A percentile compares a stretch with the other conserved stretches of the same genome.
Conservation (phyloP, 1,140 invertebrate species). For the Penaeus japonicus region DNA sequence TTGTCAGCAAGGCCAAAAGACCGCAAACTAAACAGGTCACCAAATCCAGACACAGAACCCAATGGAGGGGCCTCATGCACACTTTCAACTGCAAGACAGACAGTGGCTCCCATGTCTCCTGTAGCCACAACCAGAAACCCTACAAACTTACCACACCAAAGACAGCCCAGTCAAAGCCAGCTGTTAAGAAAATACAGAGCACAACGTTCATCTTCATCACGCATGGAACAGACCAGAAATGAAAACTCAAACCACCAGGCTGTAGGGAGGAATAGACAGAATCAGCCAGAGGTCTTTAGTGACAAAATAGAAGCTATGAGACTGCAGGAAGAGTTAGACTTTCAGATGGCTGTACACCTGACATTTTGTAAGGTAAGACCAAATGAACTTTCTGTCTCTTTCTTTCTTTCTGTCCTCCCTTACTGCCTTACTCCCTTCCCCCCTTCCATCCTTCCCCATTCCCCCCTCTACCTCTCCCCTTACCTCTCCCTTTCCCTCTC, state of each 20-base stretch:
- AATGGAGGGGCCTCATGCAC: too few relatives aligned
- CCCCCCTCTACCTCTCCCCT: background rate
- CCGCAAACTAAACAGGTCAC: too few relatives aligned
- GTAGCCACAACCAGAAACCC: too few relatives aligned
- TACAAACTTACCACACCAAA: too few relatives aligned
- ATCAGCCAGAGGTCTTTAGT: background rate
- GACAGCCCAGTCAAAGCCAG: too few relatives aligned
- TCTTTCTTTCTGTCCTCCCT: background rate
- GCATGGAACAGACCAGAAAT: too few relatives aligned
- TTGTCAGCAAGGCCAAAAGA: too few relatives aligned
- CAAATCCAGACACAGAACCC: too few relatives aligned
- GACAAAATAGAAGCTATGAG: background rate
- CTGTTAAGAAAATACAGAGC: too few relatives aligned
- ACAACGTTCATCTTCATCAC: too few relatives aligned
- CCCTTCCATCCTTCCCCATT: background rate
- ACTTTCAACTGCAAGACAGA: too few relatives aligned
- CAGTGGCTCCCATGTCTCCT: too few relatives aligned
- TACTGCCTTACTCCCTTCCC: background rate
- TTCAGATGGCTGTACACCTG: conserved; percentile 43
- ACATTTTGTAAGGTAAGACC: conserved; percentile 34
- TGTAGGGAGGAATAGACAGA: background rate
- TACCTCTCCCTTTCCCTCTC: background rate
- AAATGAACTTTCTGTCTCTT: background rate
- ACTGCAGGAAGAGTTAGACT: conserved; percentile 41
- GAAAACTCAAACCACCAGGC: background rate